Evolutionary conservation across 2,113 vertebrate genomes (phyloP).

Genomic region (Nycticryphes semicollaris): DNA sequence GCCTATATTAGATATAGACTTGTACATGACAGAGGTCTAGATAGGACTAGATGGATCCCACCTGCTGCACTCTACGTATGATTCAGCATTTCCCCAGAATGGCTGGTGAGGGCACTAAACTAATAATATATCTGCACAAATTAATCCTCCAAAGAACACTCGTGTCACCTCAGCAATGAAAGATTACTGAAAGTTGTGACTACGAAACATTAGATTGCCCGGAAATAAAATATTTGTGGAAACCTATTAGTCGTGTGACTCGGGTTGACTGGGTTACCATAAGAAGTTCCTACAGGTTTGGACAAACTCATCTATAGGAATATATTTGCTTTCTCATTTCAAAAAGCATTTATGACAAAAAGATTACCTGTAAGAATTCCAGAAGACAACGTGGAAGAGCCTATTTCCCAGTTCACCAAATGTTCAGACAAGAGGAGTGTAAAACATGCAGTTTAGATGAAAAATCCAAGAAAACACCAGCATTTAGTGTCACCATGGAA

Average conservation of each 20-base stretch:
- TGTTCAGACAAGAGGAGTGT: not conserved
- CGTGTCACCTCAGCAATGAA: not conserved
- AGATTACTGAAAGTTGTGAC: not conserved
- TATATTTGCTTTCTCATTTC: not conserved
- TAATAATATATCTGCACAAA: constrained; percentile 41
- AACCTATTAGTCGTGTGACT: not conserved
- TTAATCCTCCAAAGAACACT: constrained; percentile 27
- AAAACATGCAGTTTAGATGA: not conserved
- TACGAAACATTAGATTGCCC: not conserved
- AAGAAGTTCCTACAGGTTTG: not conserved
- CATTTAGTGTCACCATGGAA: not conserved
- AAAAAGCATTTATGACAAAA: not conserved
- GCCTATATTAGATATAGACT: constrained; percentile 52
- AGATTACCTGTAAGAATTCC: not conserved
- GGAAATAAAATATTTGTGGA: not conserved
- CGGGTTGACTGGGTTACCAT: not conserved
- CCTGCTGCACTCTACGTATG: constrained; percentile 13
- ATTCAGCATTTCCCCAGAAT: constrained; percentile 52
- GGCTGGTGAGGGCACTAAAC: constrained; percentile 42
- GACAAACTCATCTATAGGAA: not conserved
- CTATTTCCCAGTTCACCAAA: not conserved
- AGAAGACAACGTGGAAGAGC: not conserved
- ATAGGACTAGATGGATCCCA: constrained; percentile 26
- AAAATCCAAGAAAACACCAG: not conserved
- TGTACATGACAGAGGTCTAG: constrained; percentile 9